Evolutionary conservation across 2,113 vertebrate species (phyloP).

Genomic region (Verasper variegatus): DNA sequence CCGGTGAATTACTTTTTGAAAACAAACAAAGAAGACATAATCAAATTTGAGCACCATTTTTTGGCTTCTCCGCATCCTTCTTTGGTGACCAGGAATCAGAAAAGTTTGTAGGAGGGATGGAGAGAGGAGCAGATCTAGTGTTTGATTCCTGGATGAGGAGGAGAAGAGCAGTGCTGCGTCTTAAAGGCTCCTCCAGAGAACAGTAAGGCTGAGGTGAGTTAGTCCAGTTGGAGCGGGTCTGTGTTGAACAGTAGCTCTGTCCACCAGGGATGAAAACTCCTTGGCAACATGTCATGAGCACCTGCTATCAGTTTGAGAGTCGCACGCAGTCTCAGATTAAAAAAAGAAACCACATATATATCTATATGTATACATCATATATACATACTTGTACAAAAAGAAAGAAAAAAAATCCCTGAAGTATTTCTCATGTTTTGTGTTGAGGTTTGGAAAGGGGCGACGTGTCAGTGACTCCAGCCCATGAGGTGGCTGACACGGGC

Average conservation of each 20-base stretch:
- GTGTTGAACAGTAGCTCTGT: slow-evolving; percentile 70
- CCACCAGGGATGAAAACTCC: slow-evolving; percentile 75
- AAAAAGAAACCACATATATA: slow-evolving; percentile 42
- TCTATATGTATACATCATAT: slow-evolving; percentile 27
- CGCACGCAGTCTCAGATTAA: slow-evolving; percentile 76
- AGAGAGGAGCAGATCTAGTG: slow-evolving; percentile 36
- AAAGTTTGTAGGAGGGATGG: slow-evolving; percentile 17
- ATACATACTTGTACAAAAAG: slow-evolving; percentile 59
- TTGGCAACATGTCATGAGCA: slow-evolving; percentile 89
- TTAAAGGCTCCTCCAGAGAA: slow-evolving; percentile 43
- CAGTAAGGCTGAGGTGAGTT: slow-evolving; percentile 81
- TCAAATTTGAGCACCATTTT: slow-evolving; percentile 63
- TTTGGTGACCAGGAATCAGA: slow-evolving; percentile 65
- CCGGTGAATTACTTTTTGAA: slow-evolving; percentile 13
- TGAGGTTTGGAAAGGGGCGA: slow-evolving; percentile 46
- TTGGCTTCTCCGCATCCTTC: slow-evolving; percentile 73
- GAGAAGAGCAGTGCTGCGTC: slow-evolving; percentile 37
- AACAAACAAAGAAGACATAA: neutral
- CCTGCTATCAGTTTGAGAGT: slow-evolving; percentile 84
- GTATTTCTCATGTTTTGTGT: slow-evolving; percentile 79
- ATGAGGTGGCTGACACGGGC: slow-evolving; percentile 99
- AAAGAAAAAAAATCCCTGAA: slow-evolving; percentile 91
- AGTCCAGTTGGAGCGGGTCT: slow-evolving; percentile 52
- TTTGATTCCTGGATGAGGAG: slow-evolving; percentile 35
- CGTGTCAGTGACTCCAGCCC: slow-evolving; percentile 96